Conservation (phyloP, 2,797 vertebrate genomes). For the Holocentrus rufus region DNA sequence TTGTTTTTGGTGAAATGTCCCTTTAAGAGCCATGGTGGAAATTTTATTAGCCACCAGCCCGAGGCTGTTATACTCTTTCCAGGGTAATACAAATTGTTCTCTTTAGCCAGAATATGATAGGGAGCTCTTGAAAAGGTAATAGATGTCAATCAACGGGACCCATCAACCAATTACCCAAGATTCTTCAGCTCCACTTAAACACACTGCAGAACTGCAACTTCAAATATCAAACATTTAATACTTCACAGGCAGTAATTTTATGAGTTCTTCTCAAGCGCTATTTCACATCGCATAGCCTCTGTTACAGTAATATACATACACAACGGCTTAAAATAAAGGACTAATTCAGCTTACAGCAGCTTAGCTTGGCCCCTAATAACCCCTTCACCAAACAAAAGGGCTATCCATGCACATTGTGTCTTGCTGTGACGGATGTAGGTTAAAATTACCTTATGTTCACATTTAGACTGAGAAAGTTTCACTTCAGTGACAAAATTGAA, state of each 20-base stretch:
- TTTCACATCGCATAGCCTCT: constrained; percentile 36
- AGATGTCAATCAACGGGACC: neutral
- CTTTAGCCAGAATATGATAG: neutral
- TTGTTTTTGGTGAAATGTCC: neutral
- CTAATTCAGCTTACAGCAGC: constrained; percentile 77
- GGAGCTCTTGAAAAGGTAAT: neutral
- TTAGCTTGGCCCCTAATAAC: constrained; percentile 73
- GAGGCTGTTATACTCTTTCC: neutral
- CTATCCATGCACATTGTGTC: constrained; percentile 68
- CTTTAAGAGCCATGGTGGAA: neutral
- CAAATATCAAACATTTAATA: neutral
- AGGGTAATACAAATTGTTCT: neutral
- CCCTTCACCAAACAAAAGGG: constrained; percentile 75
- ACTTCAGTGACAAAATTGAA: constrained; percentile 16
- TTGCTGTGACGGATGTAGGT: constrained; percentile 72
- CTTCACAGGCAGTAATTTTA: neutral
- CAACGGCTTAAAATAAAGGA: constrained; percentile 69
- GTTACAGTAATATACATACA: constrained; percentile 38
- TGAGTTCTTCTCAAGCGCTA: constrained; percentile 21
- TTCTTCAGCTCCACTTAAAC: neutral
- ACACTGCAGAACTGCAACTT: constrained; percentile 2
- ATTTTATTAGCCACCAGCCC: neutral
- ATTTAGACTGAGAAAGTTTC: constrained; percentile 34
- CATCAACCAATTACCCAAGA: neutral
- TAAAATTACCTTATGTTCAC: constrained; percentile 66